These are phyloP conservation scores for Cyclina sinensis DNA, from an alignment of 1,140 invertebrate genomes.

Conservation along the genomic window DNA sequence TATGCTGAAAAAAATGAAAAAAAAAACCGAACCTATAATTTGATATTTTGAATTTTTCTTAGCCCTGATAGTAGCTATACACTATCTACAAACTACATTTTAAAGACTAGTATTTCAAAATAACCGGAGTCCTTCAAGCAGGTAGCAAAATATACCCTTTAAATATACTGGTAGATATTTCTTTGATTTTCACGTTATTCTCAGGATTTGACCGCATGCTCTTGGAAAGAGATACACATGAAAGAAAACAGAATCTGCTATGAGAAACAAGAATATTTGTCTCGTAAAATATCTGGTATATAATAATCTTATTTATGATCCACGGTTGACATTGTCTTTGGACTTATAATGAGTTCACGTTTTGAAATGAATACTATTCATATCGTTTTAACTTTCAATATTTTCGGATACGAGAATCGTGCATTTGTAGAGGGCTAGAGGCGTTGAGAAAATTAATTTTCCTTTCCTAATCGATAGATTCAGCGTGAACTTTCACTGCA, in stretches of 20 bases:
- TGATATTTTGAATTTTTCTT: too few relatives aligned
- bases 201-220: background rate
- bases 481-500: background rate
- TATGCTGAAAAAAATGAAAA: too few relatives aligned
- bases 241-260: background rate
- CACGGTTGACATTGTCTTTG: background rate
- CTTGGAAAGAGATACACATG: too few relatives aligned
- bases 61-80: too few relatives aligned
- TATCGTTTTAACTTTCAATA: background rate
- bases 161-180: too few relatives aligned
- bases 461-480: background rate
- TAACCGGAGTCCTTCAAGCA: too few relatives aligned
- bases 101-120: too few relatives aligned
- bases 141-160: too few relatives aligned
- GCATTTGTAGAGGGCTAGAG: background rate
- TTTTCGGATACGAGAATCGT: background rate
- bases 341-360: background rate
- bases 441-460: constrained; percentile 13
- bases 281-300: background rate
- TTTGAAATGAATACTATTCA: constrained; percentile 8
- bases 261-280: background rate
- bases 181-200: too few relatives aligned
- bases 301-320: background rate
- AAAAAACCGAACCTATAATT: too few relatives aligned
- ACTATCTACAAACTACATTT: too few relatives aligned